A percentile compares a stretch with the other conserved stretches of the same genome.
phyloP scores from a whole-genome alignment of 2,797 vertebrate species.

The Helarctos malayanus region DNA sequence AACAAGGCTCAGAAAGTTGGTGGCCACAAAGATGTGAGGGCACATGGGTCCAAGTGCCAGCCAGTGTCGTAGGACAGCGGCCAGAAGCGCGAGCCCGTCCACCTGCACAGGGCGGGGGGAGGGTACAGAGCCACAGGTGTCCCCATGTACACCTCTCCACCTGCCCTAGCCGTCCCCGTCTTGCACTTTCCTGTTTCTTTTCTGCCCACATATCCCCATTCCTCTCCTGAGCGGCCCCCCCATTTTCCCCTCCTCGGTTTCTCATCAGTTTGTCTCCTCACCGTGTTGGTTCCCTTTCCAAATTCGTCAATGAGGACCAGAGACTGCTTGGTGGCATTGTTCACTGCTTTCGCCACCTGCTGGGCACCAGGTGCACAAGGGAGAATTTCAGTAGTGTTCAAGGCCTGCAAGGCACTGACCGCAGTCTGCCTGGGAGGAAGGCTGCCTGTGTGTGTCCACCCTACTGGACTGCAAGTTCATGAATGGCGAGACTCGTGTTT shows the following conservation, averaged over 20 bases:
- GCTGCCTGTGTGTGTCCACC: not conserved
- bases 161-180: not conserved
- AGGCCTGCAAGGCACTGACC: not conserved
- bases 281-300: constrained; percentile 98
- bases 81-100: constrained; percentile 96
- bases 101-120: constrained; percentile 87
- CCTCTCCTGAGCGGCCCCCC: not conserved
- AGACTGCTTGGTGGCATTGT: constrained; percentile 94
- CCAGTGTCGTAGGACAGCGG: constrained; percentile 95
- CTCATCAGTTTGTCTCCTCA: constrained; percentile 84
- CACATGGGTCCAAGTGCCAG: constrained; percentile 90
- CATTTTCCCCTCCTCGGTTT: not conserved
- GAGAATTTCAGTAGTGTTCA: not conserved
- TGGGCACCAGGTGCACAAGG: constrained; percentile 28
- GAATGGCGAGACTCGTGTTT: not conserved
- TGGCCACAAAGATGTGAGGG: constrained; percentile 95
- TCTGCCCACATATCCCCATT: not conserved
- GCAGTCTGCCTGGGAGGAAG: not conserved
- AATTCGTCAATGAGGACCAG: constrained; percentile 98
- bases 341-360: constrained; percentile 96
- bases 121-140: not conserved
- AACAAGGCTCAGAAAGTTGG: constrained; percentile 97
- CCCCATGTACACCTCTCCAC: not conserved
- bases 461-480: not conserved
- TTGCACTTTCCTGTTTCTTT: not conserved